These are phyloP conservation scores for Tetrapedia diversipes DNA, from an alignment of 2,888 invertebrate genomes.

Conservation along the genomic window DNA sequence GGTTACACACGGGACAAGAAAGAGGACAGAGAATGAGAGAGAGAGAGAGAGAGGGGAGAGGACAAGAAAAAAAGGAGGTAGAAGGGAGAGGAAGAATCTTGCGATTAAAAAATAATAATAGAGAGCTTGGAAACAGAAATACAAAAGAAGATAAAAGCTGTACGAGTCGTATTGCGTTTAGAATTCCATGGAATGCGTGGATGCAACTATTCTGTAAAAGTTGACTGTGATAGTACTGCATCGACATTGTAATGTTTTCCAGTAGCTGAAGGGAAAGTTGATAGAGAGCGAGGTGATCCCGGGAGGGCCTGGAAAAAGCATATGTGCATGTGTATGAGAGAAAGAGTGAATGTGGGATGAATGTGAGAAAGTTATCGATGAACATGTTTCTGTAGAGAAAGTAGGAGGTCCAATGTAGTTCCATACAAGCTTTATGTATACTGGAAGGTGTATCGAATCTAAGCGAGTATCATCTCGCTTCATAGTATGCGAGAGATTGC, in stretches of 20 bases:
- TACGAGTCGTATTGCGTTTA: slow-evolving; percentile 59
- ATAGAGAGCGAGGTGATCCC: neutral
- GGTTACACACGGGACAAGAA: slow-evolving; percentile 4
- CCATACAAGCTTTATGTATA: slow-evolving; percentile 39
- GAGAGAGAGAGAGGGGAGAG: too few relatives aligned
- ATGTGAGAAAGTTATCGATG: neutral
- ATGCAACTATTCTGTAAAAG: slow-evolving; percentile 57
- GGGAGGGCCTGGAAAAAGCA: neutral
- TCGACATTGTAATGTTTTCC: slow-evolving; percentile 51
- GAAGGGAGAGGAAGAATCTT: too few relatives aligned
- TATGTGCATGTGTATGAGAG: neutral
- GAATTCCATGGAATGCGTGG: slow-evolving; percentile 57
- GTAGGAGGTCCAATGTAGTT: slow-evolving; percentile 23
- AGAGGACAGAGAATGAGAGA: neutral
- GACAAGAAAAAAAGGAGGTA: too few relatives aligned
- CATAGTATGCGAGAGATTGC: neutral
- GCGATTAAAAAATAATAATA: too few relatives aligned
- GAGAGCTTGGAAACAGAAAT: slow-evolving; percentile 33
- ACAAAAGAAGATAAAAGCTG: slow-evolving; percentile 10
- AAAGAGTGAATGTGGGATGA: neutral
- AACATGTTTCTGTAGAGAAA: neutral
- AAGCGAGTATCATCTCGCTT: slow-evolving; percentile 14
- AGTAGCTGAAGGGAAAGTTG: slow-evolving; percentile 5
- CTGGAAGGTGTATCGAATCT: slow-evolving; percentile 13
- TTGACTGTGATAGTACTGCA: slow-evolving; percentile 68